A percentile compares a stretch with the other conserved stretches of the same genome.
These are phyloP conservation scores for Thyatira batis DNA, from an alignment of 2,888 invertebrate genomes.

Conservation along the genomic window DNA sequence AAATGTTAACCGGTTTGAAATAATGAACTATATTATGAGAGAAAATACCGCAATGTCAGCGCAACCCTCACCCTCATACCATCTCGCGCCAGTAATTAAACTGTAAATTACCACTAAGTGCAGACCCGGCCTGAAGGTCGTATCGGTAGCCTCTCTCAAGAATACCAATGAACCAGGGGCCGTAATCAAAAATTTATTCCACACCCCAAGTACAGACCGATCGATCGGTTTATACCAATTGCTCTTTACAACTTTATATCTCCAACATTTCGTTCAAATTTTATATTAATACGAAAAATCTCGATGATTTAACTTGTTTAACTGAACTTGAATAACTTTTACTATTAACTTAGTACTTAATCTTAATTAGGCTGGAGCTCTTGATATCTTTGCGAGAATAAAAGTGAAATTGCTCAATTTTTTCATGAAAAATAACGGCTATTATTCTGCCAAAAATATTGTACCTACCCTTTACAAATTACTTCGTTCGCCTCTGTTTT, in stretches of 20 bases:
- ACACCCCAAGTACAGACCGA: conserved; percentile 28
- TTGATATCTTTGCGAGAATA: conserved; percentile 9
- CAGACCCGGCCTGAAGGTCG: conserved; percentile 69
- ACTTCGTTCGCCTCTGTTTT: conserved; percentile 13
- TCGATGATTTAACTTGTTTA: conserved; percentile 12
- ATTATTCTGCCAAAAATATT: neutral
- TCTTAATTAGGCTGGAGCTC: conserved; percentile 19
- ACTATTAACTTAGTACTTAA: conserved; percentile 13
- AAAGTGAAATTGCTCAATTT: conserved; percentile 1
- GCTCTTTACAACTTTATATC: conserved; percentile 13
- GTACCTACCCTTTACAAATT: conserved; percentile 5
- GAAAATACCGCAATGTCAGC: neutral
- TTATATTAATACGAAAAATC: neutral
- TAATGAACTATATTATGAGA: neutral
- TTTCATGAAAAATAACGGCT: neutral
- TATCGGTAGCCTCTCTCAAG: conserved; percentile 57
- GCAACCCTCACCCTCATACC: conserved; percentile 29
- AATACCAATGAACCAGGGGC: conserved; percentile 68
- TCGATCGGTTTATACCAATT: conserved; percentile 31
- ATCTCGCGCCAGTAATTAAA: conserved; percentile 69
- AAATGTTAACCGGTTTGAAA: neutral
- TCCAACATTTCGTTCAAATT: neutral
- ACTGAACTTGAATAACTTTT: conserved; percentile 14
- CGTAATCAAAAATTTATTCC: conserved; percentile 67
- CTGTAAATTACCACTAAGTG: conserved; percentile 77